A percentile compares a stretch with the other conserved stretches of the same genome.
Evolutionary conservation across 53 echinoderm and acorn worm species (phyloP).

Genomic region (Glandiceps talaboti): DNA sequence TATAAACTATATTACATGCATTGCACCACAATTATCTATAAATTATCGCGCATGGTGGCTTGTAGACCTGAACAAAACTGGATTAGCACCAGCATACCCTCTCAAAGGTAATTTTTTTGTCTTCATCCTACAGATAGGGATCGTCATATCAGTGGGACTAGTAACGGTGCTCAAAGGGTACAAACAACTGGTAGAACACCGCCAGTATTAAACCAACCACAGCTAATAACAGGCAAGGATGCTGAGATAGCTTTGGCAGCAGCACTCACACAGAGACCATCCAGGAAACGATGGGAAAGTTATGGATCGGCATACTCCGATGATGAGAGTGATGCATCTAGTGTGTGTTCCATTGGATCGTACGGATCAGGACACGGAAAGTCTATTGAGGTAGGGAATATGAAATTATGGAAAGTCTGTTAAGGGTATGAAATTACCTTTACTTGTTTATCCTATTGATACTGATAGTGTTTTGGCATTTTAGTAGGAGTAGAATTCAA

Average conservation of each 20-base stretch:
- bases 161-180: background rate
- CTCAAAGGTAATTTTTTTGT: background rate
- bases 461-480: too few relatives aligned
- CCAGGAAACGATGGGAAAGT: conserved; percentile 26
- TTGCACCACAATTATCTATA: background rate
- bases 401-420: too few relatives aligned
- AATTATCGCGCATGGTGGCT: background rate
- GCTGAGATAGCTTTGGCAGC: conserved; percentile 70
- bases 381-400: conserved; percentile 71
- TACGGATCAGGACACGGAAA: conserved; percentile 65
- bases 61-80: background rate
- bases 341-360: conserved; percentile 88
- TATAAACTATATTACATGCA: background rate
- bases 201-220: conserved; percentile 17
- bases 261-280: conserved; percentile 32
- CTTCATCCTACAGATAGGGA: background rate
- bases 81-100: background rate
- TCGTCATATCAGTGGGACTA: background rate
- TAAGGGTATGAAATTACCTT: too few relatives aligned
- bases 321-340: conserved; percentile 84
- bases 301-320: conserved; percentile 48
- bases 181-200: too few relatives aligned
- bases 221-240: conserved; percentile 61
- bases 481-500: too few relatives aligned
- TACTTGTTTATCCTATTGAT: too few relatives aligned